Percentiles rank a stretch among this genome's conserved stretches.
Evolutionary conservation across 2,113 vertebrate genomes (phyloP).

Genomic region (Cisticola juncidis): DNA sequence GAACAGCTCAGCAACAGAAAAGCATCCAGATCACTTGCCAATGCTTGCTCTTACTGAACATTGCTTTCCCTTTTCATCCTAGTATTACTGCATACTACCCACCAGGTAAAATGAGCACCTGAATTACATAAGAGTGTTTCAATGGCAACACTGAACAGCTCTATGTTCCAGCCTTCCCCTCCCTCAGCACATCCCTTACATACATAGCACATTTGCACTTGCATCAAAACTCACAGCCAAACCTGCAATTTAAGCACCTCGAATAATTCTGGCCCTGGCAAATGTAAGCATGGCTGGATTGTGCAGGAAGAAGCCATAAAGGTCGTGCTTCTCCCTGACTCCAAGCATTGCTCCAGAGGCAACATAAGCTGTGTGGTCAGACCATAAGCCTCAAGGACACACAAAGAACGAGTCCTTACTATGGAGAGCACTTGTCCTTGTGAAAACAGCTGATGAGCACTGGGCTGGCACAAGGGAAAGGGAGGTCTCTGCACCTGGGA

Average conservation of each 20-base stretch:
- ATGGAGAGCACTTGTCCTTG: neutral
- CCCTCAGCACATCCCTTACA: neutral
- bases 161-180: neutral
- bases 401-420: neutral
- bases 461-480: neutral
- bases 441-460: neutral
- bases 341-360: neutral
- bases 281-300: neutral
- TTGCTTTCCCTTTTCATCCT: neutral
- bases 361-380: neutral
- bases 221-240: neutral
- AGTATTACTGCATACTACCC: neutral
- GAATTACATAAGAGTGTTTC: neutral
- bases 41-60: neutral
- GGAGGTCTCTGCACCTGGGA: neutral
- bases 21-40: neutral
- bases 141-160: neutral
- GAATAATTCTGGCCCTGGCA: neutral
- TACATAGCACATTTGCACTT: neutral
- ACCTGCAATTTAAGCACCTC: neutral
- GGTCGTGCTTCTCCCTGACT: rapidly evolving
- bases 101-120: neutral
- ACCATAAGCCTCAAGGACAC: neutral
- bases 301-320: neutral
- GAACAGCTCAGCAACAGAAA: neutral